Evolutionary conservation across 2,113 vertebrate species (phyloP).

Genomic region (Phocoena sinus): DNA sequence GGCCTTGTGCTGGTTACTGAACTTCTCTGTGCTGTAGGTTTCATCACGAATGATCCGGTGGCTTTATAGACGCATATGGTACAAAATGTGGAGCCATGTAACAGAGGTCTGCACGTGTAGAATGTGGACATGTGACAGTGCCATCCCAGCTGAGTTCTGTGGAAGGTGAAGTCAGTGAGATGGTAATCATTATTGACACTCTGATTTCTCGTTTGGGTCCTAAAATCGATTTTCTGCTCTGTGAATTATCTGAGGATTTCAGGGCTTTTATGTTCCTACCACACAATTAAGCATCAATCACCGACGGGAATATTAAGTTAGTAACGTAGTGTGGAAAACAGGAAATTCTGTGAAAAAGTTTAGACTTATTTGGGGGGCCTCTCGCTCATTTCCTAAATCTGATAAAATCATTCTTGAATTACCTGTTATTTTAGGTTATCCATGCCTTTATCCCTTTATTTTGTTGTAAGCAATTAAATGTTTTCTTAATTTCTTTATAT

Average conservation of each 20-base stretch:
- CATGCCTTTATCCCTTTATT: neutral
- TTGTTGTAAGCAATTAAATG: neutral
- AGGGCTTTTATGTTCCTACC: neutral
- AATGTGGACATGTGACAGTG: neutral
- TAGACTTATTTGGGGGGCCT: neutral
- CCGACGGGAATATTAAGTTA: neutral
- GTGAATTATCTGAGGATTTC: conserved; percentile 27
- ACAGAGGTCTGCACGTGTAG: neutral
- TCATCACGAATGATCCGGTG: neutral
- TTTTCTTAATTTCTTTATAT: neutral
- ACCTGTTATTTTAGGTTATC: neutral
- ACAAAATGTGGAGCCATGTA: neutral
- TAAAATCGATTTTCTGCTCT: conserved; percentile 18
- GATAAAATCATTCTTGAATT: neutral
- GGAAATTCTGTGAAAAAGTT: neutral
- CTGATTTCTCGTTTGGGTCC: conserved; percentile 2
- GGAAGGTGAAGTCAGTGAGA: neutral
- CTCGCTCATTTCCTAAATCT: neutral
- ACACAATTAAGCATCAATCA: neutral
- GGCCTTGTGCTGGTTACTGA: neutral
- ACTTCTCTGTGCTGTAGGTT: neutral
- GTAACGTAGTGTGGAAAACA: neutral
- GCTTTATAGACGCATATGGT: neutral
- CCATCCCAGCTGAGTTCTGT: neutral
- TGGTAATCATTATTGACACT: neutral